phyloP scores from a whole-genome alignment of 2,888 invertebrate genomes.

The Fabriciana adippe region DNA sequence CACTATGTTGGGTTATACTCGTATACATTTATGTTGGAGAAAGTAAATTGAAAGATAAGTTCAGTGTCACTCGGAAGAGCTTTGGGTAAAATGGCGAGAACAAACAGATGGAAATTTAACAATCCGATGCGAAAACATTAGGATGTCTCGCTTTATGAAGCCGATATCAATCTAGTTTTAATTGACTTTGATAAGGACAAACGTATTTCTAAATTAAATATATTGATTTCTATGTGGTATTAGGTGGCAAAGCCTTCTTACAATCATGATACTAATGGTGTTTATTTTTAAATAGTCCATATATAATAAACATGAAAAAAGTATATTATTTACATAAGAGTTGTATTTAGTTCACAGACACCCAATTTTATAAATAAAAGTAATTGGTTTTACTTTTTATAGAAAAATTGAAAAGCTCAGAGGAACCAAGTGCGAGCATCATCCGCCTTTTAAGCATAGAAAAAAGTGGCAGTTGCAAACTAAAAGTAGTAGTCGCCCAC shows the following conservation, averaged over 20 bases:
- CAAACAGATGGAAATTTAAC: conserved; percentile 49
- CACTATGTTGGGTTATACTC: not conserved
- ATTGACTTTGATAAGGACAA: conserved; percentile 20
- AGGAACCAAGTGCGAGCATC: conserved; percentile 72
- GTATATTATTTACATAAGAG: too few relatives aligned
- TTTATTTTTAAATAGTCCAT: too few relatives aligned
- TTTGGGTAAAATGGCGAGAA: conserved; percentile 28
- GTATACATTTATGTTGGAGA: too few relatives aligned
- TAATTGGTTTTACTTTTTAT: conserved; percentile 24
- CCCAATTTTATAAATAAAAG: conserved; percentile 31
- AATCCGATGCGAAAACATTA: conserved; percentile 41
- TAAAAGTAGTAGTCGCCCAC: conserved; percentile 20
- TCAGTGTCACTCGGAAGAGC: not conserved
- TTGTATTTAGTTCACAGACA: not conserved
- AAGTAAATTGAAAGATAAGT: conserved; percentile 8
- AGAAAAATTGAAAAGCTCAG: conserved; percentile 41
- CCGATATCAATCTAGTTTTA: conserved; percentile 44
- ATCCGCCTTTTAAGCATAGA: conserved; percentile 62
- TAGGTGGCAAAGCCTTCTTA: too few relatives aligned
- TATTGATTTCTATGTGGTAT: not conserved
- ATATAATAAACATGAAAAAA: too few relatives aligned
- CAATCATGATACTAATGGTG: conserved; percentile 4
- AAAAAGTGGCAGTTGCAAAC: conserved; percentile 52
- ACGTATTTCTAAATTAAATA: not conserved
- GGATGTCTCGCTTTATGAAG: conserved; percentile 42